Conservation (phyloP, 2,797 vertebrate genomes). For the Erethizon dorsatum region DNA sequence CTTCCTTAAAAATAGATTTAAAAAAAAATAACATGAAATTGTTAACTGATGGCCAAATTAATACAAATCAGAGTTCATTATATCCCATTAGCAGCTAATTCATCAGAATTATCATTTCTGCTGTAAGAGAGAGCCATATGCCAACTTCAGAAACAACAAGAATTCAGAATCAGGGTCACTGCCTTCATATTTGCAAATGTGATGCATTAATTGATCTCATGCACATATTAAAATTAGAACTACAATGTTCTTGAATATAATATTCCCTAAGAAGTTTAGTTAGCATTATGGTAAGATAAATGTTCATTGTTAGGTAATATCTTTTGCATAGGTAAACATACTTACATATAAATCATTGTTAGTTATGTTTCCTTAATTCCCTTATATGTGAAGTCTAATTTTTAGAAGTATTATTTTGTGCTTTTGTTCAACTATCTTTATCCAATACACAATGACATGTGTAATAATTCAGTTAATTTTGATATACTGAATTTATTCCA, state of each 20-base stretch:
- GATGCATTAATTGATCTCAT: slow-evolving; percentile 86
- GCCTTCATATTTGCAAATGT: slow-evolving; percentile 85
- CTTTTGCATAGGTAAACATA: slow-evolving; percentile 53
- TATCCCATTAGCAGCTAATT: slow-evolving; percentile 85
- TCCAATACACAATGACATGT: background rate
- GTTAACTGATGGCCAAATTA: slow-evolving; percentile 86
- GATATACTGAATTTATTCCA: background rate
- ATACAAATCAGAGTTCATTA: slow-evolving; percentile 88
- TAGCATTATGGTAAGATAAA: slow-evolving; percentile 61
- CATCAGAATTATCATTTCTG: slow-evolving; percentile 87
- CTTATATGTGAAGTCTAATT: background rate
- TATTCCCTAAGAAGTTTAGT: slow-evolving; percentile 53
- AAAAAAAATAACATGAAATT: slow-evolving; percentile 81
- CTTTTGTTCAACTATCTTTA: background rate
- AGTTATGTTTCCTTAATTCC: slow-evolving; percentile 28
- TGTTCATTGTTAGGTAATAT: slow-evolving; percentile 65
- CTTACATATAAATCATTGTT: slow-evolving; percentile 65
- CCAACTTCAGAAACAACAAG: slow-evolving; percentile 88
- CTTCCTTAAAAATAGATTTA: slow-evolving; percentile 76
- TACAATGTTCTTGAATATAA: slow-evolving; percentile 16
- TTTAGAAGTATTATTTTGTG: background rate
- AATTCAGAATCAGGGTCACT: slow-evolving; percentile 86
- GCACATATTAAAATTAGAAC: slow-evolving; percentile 85
- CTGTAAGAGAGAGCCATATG: slow-evolving; percentile 86
- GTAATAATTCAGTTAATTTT: slow-evolving; percentile 47